Base-by-base conservation (phyloP, 2,888 invertebrate genomes). In the Opisthograptis luteolata region DNA sequence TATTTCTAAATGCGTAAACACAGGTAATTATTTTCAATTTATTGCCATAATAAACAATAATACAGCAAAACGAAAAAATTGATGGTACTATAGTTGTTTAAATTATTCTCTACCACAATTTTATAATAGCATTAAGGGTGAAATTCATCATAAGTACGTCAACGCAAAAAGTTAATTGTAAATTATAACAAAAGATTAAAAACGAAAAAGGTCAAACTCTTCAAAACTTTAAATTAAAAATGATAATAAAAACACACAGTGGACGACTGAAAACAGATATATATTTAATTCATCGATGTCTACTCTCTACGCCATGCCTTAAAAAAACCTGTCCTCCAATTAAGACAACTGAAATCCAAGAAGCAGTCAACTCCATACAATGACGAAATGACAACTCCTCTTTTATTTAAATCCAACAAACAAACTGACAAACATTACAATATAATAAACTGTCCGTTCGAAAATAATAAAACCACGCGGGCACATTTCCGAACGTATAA, bases 371-470 rank as follows among this genome's bases (percentile, higher is more conserved):
- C 58, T 67, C 8, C 64, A 68, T 65, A 76, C 79, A 76, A 76
- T 76, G 73, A 79, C 70, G 76, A 76, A 73, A 73, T 73, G 48
- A 52, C 58, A 46, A 70, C 66, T 75, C 73, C 71, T 44, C 44
- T 45, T 69, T 74, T 79, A 81, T 81, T 81, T 79, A 81, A 81
- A 82, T 81, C 66, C 73, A 68, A 77, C 79, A 76, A 77, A 81
- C 83, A 79, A 77, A 43, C 43, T 27, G 6, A 74, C 76, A 76
- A 62, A 79, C 79, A 79, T 78, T 81, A 86, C 85, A 86, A 79
- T 87, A 84, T 85, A 85, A 86, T 86, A 87, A 84, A 82, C 71
- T 64, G 63, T 62, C 55, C 68, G 68, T 68, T 60, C 69, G 70
- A 79, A 83, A 73, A 77, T 74, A 78, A 84, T 75, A 79, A 79